Evolutionary conservation across 2,888 invertebrate genomes (phyloP).

Genomic region (Tetramorium bicarinatum): DNA sequence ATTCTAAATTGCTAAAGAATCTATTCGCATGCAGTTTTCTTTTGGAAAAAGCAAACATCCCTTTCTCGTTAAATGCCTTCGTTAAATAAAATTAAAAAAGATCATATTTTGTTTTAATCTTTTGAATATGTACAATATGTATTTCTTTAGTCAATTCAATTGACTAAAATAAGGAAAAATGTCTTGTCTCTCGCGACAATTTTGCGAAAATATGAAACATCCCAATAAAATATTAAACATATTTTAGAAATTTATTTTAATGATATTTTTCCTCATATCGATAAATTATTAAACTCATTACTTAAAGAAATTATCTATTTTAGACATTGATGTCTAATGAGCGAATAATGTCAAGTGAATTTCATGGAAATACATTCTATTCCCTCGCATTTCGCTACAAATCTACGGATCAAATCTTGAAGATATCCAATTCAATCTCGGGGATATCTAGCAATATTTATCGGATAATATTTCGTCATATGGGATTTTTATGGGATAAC

Average conservation of each 20-base stretch:
- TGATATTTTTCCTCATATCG: not conserved
- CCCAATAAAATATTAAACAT: not conserved
- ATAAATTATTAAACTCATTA: not conserved
- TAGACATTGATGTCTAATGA: not conserved
- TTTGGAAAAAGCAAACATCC: not conserved
- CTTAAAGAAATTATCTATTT: not conserved
- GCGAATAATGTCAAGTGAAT: not conserved
- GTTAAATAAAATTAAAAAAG: not conserved
- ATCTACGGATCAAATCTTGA: not conserved
- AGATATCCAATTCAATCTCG: not conserved
- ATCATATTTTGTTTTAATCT: not conserved
- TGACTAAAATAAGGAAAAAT: not conserved
- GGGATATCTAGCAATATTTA: not conserved
- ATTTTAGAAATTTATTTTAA: not conserved
- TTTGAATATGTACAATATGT: not conserved
- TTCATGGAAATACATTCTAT: not conserved
- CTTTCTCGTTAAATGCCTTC: not conserved
- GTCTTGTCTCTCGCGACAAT: not conserved
- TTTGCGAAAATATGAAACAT: not conserved
- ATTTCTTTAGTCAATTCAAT: not conserved
- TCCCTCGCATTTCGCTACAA: not conserved
- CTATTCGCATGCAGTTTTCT: not conserved
- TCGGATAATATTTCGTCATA: not conserved
- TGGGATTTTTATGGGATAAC: not conserved
- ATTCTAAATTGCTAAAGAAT: not conserved